Conservation (phyloP, 2,797 vertebrate species). For the Dendrocincla fuliginosa region DNA sequence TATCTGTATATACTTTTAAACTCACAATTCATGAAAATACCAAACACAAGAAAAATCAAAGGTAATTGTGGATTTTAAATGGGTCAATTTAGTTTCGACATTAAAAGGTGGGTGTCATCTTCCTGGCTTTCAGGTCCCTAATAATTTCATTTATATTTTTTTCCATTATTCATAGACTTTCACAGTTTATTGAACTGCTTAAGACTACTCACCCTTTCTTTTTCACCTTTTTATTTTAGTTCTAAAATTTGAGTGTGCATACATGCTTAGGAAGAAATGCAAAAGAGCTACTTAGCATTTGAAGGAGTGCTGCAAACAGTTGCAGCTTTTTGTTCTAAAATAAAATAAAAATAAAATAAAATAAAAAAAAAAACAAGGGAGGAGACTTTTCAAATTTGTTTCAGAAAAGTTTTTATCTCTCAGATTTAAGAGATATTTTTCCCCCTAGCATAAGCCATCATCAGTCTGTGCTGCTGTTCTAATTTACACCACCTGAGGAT, state of each 20-base stretch:
- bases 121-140: not conserved
- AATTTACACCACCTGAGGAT: slow-evolving; percentile 54
- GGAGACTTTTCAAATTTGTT: slow-evolving; percentile 47
- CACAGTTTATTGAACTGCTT: not conserved
- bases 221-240: slow-evolving; percentile 41
- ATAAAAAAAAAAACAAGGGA: slow-evolving; percentile 29
- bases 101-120: slow-evolving; percentile 39
- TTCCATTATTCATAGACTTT: slow-evolving; percentile 56
- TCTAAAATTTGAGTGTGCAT: slow-evolving; percentile 3
- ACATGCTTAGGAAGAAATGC: slow-evolving; percentile 22
- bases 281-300: slow-evolving; percentile 53
- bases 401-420: slow-evolving; percentile 29
- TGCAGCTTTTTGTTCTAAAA: slow-evolving; percentile 64
- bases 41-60: slow-evolving; percentile 16
- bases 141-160: not conserved
- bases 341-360: slow-evolving; percentile 56
- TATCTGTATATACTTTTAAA: not conserved
- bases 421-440: slow-evolving; percentile 14
- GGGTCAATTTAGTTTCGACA: slow-evolving; percentile 39
- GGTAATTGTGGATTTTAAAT: not conserved
- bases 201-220: slow-evolving; percentile 32
- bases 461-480: not conserved
- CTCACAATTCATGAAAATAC: not conserved
- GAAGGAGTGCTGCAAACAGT: slow-evolving; percentile 45
- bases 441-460: not conserved